Base-by-base conservation (phyloP, 92 coral and sea anemone species). In the Porites cylindrica region DNA sequence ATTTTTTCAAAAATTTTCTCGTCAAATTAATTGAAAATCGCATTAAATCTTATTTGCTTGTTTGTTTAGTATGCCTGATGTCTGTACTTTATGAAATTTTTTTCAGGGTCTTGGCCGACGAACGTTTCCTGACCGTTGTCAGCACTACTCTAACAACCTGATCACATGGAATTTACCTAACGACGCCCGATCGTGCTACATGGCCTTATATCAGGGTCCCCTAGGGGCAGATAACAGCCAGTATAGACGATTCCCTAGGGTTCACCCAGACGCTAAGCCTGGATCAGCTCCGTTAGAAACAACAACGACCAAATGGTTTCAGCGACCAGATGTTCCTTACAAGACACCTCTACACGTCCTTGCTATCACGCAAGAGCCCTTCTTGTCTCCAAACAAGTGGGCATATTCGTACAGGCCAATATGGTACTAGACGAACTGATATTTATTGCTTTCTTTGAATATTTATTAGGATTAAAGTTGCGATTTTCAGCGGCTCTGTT, bases 341-440 rank as follows among this genome's bases (percentile, higher is more conserved):
- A 95, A 86, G 60, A 95, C 98, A 7, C 98, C 98, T 19, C 91
- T 97, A 3, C 95, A 97, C 71, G 98, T 97, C 1, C 85, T 97
- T 63, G 98, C 98, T 1, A 77, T 88, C 1, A 88, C 98, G 0
- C 99, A 97, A 60, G 92, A 95, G 80, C 99, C 99, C 11, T 89
- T 97, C 53, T 86, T 97, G 13, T 83, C 89, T 66, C 91, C 97
- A 5, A 97, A 93, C 66, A 91, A 82, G 51, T 97, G 99, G 99
- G 90, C 76, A 1, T 97, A 97, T 66, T 95, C 99, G 3, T 96
- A 93, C 82, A 90, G 96, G 72, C 98, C 99, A 2, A 92, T 76
- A 65, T 85, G 89, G 89, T 68, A 77, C 47, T 84, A 76, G 50
- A 20, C 51, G 60, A 10, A 69, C 59, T 29, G 67, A 29, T 6